Conservation (phyloP, 2,113 vertebrate species). For the Formicarius rufipectus region DNA sequence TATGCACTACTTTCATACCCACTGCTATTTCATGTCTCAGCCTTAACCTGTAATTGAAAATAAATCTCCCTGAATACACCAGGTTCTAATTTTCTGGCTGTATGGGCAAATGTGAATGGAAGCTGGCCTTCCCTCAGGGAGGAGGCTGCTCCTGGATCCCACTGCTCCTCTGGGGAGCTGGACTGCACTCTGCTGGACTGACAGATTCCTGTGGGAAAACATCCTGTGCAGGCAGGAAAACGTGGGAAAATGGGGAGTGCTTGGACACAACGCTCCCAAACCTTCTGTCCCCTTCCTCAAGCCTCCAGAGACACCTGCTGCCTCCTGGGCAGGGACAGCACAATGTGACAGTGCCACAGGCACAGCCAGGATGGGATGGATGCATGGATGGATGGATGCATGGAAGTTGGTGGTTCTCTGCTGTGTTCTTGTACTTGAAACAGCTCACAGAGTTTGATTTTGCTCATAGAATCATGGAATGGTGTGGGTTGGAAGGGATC, state of each 20-base stretch:
- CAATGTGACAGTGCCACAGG: fast-evolving
- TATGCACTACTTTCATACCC: constrained; percentile 44
- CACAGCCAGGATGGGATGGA: neutral
- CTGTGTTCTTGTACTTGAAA: neutral
- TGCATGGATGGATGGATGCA: neutral
- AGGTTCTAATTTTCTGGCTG: constrained; percentile 50
- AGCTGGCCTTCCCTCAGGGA: neutral
- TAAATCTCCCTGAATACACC: constrained; percentile 59
- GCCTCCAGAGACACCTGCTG: neutral
- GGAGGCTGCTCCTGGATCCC: neutral
- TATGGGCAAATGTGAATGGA: constrained; percentile 20
- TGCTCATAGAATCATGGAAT: neutral
- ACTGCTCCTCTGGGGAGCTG: no score
- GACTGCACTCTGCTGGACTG: neutral
- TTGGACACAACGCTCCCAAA: fast-evolving
- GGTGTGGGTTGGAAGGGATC: neutral
- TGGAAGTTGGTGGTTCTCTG: neutral
- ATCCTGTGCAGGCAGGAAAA: neutral
- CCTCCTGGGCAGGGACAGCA: neutral
- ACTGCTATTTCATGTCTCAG: constrained; percentile 55
- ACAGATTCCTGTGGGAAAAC: neutral
- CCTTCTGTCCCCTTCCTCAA: fast-evolving
- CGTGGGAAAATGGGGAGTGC: fast-evolving
- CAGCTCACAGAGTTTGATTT: neutral
- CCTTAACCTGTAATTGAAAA: constrained; percentile 73